phyloP scores from a whole-genome alignment of 2,888 invertebrate species.

The Philhelius pedissequus region DNA sequence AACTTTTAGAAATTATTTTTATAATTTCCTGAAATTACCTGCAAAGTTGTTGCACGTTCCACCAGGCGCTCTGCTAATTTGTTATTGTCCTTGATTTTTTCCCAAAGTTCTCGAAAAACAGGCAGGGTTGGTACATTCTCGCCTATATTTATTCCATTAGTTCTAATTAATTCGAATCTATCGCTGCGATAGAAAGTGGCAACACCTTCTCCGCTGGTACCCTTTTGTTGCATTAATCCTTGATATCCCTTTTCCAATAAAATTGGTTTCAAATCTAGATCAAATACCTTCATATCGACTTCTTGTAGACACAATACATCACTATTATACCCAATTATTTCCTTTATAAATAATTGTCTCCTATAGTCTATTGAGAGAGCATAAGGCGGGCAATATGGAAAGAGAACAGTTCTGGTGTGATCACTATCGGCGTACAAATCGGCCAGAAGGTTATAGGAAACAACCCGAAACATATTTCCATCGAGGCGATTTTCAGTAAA shows the following conservation, averaged over 20 bases:
- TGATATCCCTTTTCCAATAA: slow-evolving; percentile 81
- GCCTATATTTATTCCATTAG: slow-evolving; percentile 81
- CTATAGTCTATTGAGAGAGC: slow-evolving; percentile 91
- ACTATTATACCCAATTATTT: slow-evolving; percentile 89
- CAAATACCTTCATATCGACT: slow-evolving; percentile 90
- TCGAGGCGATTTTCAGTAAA: slow-evolving; percentile 83
- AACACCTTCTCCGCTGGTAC: slow-evolving; percentile 88
- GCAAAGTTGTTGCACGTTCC: slow-evolving; percentile 84
- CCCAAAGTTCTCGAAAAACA: slow-evolving; percentile 82
- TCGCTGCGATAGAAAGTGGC: slow-evolving; percentile 86
- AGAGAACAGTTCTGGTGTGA: slow-evolving; percentile 85
- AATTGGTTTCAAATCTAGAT: slow-evolving; percentile 83
- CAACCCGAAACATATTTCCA: slow-evolving; percentile 82
- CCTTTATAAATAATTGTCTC: slow-evolving; percentile 90
- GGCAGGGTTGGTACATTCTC: slow-evolving; percentile 81
- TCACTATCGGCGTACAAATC: slow-evolving; percentile 94
- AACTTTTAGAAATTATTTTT: no score
- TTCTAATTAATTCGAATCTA: slow-evolving; percentile 83
- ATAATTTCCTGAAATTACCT: slow-evolving; percentile 79
- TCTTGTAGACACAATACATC: slow-evolving; percentile 96
- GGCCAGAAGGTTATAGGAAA: slow-evolving; percentile 94
- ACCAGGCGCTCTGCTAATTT: slow-evolving; percentile 82
- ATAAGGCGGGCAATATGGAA: slow-evolving; percentile 91
- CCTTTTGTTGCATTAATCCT: slow-evolving; percentile 86
- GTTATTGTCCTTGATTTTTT: slow-evolving; percentile 81